phyloP scores from a whole-genome alignment of 2,888 invertebrate genomes.

The Ctenicera cuprea region DNA sequence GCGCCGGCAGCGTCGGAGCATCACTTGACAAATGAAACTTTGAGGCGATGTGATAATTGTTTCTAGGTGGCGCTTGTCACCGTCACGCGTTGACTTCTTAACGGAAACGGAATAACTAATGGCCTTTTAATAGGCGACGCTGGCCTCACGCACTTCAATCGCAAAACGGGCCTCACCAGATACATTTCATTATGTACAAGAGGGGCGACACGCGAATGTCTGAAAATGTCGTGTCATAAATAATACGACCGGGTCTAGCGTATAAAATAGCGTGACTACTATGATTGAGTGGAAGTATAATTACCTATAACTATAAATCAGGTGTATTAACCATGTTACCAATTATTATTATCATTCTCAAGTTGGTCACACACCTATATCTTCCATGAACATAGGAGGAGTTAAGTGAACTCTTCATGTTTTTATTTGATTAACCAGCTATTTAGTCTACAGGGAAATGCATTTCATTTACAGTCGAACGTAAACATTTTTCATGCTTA shows the following conservation, averaged over 20 bases:
- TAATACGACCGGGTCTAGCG: constrained; percentile 54
- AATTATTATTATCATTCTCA: constrained; percentile 13
- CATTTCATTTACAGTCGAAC: too few species aligned
- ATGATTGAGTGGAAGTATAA: constrained; percentile 60
- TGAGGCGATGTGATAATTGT: constrained; percentile 58
- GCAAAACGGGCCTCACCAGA: constrained; percentile 55
- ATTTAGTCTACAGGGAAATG: too few species aligned
- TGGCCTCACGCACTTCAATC: constrained; percentile 56
- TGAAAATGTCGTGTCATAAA: constrained; percentile 60
- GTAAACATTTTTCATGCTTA: too few species aligned
- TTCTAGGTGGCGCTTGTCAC: constrained; percentile 57
- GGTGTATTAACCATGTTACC: constrained; percentile 31
- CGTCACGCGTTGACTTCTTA: constrained; percentile 59
- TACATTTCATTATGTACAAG: constrained; percentile 60
- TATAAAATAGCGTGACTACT: constrained; percentile 58
- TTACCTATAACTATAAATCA: constrained; percentile 58
- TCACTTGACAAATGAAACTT: constrained; percentile 62
- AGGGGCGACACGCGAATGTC: constrained; percentile 56
- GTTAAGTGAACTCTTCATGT: too few species aligned
- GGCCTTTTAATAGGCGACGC: constrained; percentile 66
- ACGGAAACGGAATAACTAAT: constrained; percentile 64
- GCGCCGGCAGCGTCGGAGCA: constrained; percentile 58
- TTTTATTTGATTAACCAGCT: too few species aligned
- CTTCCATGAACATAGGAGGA: too few species aligned
- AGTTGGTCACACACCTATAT: too few species aligned